phyloP scores from a whole-genome alignment of 2,113 vertebrate species.

The Gasterosteus nipponicus region DNA sequence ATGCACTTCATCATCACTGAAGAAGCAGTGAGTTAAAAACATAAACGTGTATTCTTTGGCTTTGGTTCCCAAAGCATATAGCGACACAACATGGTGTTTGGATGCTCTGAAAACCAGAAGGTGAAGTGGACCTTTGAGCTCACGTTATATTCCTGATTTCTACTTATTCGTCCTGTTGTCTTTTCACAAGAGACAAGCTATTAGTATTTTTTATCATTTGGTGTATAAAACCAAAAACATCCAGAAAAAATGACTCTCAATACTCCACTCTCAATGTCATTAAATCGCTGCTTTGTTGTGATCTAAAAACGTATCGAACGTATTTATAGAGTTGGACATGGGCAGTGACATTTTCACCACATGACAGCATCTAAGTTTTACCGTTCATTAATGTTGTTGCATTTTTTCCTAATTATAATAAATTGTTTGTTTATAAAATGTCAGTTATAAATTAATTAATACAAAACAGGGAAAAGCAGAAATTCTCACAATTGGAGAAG shows the following conservation, averaged over 20 bases:
- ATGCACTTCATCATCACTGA: not conserved
- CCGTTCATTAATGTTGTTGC: not conserved
- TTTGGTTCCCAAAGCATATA: not conserved
- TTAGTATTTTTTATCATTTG: not conserved
- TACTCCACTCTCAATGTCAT: not conserved
- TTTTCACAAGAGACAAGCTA: not conserved
- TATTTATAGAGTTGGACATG: not conserved
- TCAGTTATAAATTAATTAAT: not conserved
- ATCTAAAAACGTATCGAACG: not conserved
- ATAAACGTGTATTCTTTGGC: not conserved
- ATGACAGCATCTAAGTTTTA: not conserved
- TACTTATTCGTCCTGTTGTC: not conserved
- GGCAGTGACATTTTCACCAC: not conserved
- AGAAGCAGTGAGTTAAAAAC: not conserved
- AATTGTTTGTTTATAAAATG: not conserved
- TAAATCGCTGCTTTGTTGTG: not conserved
- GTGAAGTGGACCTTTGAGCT: not conserved
- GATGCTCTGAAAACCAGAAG: conserved; percentile 9
- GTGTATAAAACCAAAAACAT: not conserved
- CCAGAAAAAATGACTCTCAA: not conserved
- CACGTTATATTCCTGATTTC: not conserved
- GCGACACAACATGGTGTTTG: not conserved
- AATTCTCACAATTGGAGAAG: not conserved
- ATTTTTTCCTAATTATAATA: not conserved
- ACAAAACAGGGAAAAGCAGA: not conserved